Evolutionary conservation across 2,888 invertebrate species (phyloP).

Genomic region (Apamea epomidion): DNA sequence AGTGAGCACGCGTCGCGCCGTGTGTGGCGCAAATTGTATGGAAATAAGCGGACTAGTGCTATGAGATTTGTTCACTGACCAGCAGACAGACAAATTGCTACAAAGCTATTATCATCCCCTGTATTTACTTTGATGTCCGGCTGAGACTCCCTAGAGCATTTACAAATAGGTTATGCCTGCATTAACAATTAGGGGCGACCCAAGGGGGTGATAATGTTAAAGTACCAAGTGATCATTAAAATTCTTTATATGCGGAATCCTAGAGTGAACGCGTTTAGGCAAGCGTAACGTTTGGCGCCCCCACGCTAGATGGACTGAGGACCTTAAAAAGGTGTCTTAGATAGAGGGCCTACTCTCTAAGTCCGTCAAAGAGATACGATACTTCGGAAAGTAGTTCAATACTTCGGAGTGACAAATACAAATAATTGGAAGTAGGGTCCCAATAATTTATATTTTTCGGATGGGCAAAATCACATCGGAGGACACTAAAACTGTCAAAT

Average conservation of each 20-base stretch:
- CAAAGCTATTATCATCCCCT: conserved; percentile 49
- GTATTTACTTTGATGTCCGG: conserved; percentile 60
- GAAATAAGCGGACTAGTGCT: conserved; percentile 79
- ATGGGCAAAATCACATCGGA: too few relatives aligned
- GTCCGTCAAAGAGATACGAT: background rate
- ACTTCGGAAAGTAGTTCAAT: background rate
- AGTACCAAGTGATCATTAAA: conserved; percentile 32
- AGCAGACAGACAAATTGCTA: conserved; percentile 68
- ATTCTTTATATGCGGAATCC: conserved; percentile 4
- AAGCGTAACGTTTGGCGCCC: background rate
- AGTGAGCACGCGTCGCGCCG: conserved; percentile 75
- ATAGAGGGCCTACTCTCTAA: background rate
- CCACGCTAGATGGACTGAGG: background rate
- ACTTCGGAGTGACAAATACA: background rate
- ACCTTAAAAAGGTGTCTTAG: background rate
- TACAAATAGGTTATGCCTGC: conserved; percentile 33
- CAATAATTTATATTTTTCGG: too few relatives aligned
- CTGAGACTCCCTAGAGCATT: conserved; percentile 20
- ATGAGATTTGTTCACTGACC: conserved; percentile 75
- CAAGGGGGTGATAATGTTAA: conserved; percentile 9
- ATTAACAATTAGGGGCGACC: conserved; percentile 20
- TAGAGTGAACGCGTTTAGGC: background rate
- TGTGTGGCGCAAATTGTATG: conserved; percentile 88
- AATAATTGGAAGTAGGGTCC: too few relatives aligned
- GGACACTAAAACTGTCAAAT: too few relatives aligned